Conservation (phyloP, 2,888 invertebrate genomes). For the Lasius platythorax region DNA sequence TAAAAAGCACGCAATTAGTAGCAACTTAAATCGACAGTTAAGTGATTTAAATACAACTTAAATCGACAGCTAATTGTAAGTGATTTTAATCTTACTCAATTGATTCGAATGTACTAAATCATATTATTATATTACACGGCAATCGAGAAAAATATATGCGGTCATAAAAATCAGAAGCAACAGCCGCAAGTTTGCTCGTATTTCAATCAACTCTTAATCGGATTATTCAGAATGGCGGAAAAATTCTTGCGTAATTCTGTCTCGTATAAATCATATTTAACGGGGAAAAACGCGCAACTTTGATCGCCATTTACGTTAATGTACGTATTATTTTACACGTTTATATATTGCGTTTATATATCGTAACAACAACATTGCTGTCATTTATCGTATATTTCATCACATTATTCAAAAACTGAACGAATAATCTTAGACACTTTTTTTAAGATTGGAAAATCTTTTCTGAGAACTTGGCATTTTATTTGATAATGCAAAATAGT, state of each 20-base stretch:
- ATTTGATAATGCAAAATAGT: conserved; percentile 7
- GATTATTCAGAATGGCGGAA: conserved; percentile 23
- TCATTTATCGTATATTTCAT: conserved; percentile 6
- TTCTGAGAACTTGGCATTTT: not conserved
- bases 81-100: not conserved
- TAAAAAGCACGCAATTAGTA: not conserved
- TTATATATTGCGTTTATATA: not conserved
- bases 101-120: not conserved
- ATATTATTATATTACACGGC: not conserved
- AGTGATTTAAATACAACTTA: not conserved
- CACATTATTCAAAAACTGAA: conserved; percentile 4
- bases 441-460: not conserved
- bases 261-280: conserved; percentile 30
- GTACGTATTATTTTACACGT: not conserved
- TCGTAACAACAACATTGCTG: not conserved
- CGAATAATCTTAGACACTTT: not conserved
- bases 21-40: not conserved
- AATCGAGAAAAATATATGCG: not conserved
- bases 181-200: not conserved
- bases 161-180: conserved; percentile 24
- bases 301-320: conserved; percentile 12
- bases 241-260: conserved; percentile 34
- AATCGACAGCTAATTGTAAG: not conserved
- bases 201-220: conserved; percentile 42
- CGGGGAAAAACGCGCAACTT: not conserved